These are phyloP conservation scores for Drosophila meridionalis DNA, from an alignment of 2,888 invertebrate genomes.

Conservation along the genomic window DNA sequence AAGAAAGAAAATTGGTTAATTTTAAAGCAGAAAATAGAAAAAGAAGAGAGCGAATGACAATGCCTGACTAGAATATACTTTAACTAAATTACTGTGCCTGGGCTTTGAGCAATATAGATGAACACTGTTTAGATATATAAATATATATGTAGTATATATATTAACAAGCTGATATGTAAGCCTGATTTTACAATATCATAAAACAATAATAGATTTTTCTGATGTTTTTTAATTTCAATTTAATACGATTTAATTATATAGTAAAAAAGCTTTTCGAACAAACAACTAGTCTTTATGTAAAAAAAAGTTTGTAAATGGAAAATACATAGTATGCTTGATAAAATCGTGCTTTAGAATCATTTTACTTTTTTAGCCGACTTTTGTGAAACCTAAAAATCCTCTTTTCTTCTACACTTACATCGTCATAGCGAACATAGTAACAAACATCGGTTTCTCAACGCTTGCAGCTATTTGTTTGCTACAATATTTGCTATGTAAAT, in stretches of 20 bases:
- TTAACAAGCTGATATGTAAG: too few species aligned
- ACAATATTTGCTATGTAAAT: not conserved
- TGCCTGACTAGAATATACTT: not conserved
- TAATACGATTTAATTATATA: not conserved
- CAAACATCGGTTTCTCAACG: not conserved
- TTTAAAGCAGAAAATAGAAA: not conserved
- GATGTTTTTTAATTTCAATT: not conserved
- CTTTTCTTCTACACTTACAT: not conserved
- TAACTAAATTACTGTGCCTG: not conserved
- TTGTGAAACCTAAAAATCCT: too few species aligned
- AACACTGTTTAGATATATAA: too few species aligned
- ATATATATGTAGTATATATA: too few species aligned
- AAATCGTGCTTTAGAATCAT: not conserved
- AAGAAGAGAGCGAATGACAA: not conserved
- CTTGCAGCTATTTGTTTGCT: not conserved
- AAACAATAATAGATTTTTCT: not conserved
- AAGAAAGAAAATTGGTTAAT: not conserved
- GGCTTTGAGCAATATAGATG: too few species aligned
- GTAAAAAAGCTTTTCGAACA: not conserved
- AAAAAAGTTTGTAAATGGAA: not conserved
- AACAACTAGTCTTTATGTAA: not conserved
- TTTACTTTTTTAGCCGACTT: not conserved
- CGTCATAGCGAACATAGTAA: not conserved
- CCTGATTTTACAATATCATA: not conserved
- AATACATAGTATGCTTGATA: too few species aligned